These are phyloP conservation scores for Mystacides longicornis DNA, from an alignment of 2,888 invertebrate species.

Conservation along the genomic window DNA sequence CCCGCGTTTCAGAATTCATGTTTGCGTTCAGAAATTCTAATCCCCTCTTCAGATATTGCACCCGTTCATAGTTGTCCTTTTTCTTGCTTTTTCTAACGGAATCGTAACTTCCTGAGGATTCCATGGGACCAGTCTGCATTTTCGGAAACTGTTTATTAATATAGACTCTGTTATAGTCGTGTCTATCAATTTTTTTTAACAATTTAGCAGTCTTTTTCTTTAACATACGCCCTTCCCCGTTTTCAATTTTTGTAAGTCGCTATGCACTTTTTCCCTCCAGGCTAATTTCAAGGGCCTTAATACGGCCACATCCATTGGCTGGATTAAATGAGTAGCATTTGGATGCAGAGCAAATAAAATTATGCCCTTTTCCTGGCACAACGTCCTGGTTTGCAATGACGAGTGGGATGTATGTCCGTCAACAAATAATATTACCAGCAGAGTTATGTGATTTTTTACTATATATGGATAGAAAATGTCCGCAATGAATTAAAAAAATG, in stretches of 20 bases:
- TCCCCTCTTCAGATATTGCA: not conserved
- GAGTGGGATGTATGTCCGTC: constrained; percentile 35
- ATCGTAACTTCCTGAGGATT: constrained; percentile 4
- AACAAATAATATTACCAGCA: constrained; percentile 34
- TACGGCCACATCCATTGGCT: constrained; percentile 33
- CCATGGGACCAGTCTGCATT: constrained; percentile 27
- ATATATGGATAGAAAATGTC: constrained; percentile 35
- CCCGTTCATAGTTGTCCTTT: not conserved
- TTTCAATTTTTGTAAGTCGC: not conserved
- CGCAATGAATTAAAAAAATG: constrained; percentile 34
- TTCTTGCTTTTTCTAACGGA: not conserved
- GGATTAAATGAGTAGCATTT: constrained; percentile 33
- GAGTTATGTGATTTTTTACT: constrained; percentile 29
- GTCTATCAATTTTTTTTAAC: not conserved
- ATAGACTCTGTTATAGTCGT: constrained; percentile 13
- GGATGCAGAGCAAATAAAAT: constrained; percentile 32
- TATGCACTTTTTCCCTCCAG: constrained; percentile 27
- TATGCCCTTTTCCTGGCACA: constrained; percentile 33
- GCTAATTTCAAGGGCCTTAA: constrained; percentile 31
- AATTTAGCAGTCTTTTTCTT: not conserved
- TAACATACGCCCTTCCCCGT: not conserved
- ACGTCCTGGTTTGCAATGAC: constrained; percentile 32
- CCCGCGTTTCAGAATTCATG: not conserved
- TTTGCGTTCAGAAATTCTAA: not conserved
- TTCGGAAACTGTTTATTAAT: constrained; percentile 28